Conservation (phyloP, 2,113 vertebrate species). For the Rhynchomys soricoides region DNA sequence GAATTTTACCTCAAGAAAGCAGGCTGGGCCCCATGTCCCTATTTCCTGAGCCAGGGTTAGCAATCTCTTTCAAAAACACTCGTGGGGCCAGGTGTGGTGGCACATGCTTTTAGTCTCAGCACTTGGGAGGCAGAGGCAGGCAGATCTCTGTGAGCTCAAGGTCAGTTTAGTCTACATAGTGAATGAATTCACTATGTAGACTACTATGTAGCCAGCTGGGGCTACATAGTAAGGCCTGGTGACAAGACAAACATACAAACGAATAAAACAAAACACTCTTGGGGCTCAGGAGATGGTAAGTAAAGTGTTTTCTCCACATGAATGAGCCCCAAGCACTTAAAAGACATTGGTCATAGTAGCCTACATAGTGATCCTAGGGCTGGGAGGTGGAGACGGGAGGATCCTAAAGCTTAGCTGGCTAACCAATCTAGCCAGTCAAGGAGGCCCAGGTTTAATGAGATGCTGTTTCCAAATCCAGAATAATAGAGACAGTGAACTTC, state of each 20-base stretch:
- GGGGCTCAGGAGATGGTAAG: neutral
- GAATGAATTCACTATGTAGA: too few species aligned
- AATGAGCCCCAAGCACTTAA: neutral
- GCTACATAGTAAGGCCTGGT: neutral
- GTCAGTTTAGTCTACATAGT: neutral
- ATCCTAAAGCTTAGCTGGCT: neutral
- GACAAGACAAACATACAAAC: neutral
- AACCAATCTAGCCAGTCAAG: neutral
- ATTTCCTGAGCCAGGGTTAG: neutral
- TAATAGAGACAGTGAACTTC: neutral
- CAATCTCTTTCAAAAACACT: neutral
- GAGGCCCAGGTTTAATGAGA: neutral
- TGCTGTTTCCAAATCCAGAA: neutral
- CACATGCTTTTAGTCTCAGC: too few species aligned
- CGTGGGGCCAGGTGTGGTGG: neutral
- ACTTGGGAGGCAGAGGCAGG: neutral
- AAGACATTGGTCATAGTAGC: too few species aligned
- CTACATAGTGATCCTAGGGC: neutral
- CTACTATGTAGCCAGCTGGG: neutral
- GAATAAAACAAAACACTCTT: neutral
- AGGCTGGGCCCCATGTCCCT: neutral
- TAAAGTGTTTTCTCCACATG: neutral
- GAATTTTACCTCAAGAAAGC: conserved; percentile 21
- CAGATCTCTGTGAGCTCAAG: neutral
- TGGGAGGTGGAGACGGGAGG: neutral